Base-by-base conservation (phyloP, 2,888 invertebrate genomes). In the Drosophila nr. perissopoda region DNA sequence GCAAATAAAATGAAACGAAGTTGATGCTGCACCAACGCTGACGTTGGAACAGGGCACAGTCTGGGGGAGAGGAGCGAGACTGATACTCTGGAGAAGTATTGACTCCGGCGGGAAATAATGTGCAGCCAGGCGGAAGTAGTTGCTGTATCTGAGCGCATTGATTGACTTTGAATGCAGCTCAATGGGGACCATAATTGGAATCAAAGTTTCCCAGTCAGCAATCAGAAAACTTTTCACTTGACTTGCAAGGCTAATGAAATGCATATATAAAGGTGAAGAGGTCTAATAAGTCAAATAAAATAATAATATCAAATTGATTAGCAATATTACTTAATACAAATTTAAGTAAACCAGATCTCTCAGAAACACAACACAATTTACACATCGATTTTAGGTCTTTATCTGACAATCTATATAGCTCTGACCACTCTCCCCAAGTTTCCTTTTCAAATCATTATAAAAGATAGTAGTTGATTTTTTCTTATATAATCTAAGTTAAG, bases 71-170 rank as follows among this genome's bases (percentile, higher is more conserved):
- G 38, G 49, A 53, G 18, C n/a, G 42, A 21, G 42, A 36, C 36
- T 33, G 48, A 40, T 34, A 13, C 60, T 57, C 61, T 63, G 48
- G 54, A 48, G 61, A 31, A 13, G n/a, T 16, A 21, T 21, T 18
- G 10, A 31, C 57, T 56, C 58, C 36, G 49, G 59, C 69, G 67
- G 78, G 78, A 80, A 83, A 80, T 83, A 78, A 77, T 77, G 80
- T 71, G 68, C 83, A 83, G 53, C 64, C 81, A 83, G 68, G 75
- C 75, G 83, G 79, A 86, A 85, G 75, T 83, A 77, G 86, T 84
- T 83, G 79, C 86, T 79, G 69, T 72, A 83, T 83, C 71, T 61
- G 69, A 73, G 71, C 66, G 75, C 63, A 76, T 72, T 81, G 83
- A 83, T 85, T 80, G 78, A 79, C 83, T 85, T 75, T 72, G 51